Percentiles rank a stretch among this genome's conserved stretches.
Evolutionary conservation across 2,888 invertebrate species (phyloP).

Genomic region (Hirudinaria manillensis): DNA sequence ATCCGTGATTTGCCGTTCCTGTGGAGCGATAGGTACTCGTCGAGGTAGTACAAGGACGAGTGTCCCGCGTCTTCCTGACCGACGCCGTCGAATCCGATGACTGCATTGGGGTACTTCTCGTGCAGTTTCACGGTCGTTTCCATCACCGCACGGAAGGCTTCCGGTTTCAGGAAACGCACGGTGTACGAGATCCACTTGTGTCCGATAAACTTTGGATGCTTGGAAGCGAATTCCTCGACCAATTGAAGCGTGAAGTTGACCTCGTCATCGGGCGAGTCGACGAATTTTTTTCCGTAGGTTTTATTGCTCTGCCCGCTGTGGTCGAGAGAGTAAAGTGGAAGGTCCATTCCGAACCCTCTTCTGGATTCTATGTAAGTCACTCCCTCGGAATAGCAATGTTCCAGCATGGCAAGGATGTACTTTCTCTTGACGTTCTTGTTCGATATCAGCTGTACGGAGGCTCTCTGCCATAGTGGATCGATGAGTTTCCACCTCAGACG

Average conservation of each 20-base stretch:
- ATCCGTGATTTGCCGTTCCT: conserved; percentile 18
- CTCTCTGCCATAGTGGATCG: conserved; percentile 37
- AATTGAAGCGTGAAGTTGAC: background rate
- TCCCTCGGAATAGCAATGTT: conserved; percentile 36
- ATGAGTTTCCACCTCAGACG: conserved; percentile 36
- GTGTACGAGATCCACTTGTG: conserved; percentile 32
- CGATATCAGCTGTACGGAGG: conserved; percentile 34
- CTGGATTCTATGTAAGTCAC: conserved; percentile 38
- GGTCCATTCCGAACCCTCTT: conserved; percentile 31
- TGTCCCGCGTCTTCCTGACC: conserved; percentile 40
- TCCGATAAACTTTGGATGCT: background rate
- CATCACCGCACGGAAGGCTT: conserved; percentile 29
- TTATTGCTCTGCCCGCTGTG: background rate
- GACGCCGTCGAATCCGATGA: conserved; percentile 40
- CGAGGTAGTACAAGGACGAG: conserved; percentile 37
- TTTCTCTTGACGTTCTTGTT: conserved; percentile 35
- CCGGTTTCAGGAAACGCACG: background rate
- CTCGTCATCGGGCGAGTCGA: conserved; percentile 19
- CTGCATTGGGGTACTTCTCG: conserved; percentile 36
- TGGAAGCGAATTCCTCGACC: background rate
- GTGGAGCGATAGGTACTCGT: conserved; percentile 21
- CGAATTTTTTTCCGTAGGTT: conserved; percentile 19
- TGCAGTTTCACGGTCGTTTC: conserved; percentile 32
- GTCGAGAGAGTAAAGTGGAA: conserved; percentile 14
- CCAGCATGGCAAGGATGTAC: conserved; percentile 30